Evolutionary conservation across 1,140 invertebrate species (phyloP).

Genomic region (Anthonomus grandis): DNA sequence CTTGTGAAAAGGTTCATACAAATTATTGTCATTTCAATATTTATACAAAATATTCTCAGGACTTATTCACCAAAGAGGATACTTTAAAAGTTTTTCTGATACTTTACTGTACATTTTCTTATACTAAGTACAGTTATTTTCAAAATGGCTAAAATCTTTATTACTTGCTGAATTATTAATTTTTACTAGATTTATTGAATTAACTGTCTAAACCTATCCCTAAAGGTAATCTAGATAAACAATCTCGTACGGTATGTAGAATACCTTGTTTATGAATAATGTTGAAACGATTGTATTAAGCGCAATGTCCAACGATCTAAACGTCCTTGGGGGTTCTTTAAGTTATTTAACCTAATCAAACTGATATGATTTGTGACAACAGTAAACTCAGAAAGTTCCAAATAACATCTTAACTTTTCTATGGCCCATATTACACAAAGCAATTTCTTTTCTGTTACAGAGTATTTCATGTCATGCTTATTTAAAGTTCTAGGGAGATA

Average conservation of each 20-base stretch:
- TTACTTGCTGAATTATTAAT: too few relatives aligned
- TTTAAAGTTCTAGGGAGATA: constrained; percentile 12
- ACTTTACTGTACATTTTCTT: too few relatives aligned
- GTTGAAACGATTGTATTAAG: constrained; percentile 44
- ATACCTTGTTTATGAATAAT: constrained; percentile 40
- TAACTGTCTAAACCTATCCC: too few relatives aligned
- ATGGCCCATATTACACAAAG: constrained; percentile 50
- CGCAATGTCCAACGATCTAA: constrained; percentile 47
- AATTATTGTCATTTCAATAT: too few relatives aligned
- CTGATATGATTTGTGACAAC: constrained; percentile 52
- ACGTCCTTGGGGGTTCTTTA: constrained; percentile 47
- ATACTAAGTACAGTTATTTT: too few relatives aligned
- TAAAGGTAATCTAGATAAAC: too few relatives aligned
- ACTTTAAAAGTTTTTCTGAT: too few relatives aligned
- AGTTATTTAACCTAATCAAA: constrained; percentile 48
- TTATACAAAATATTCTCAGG: too few relatives aligned
- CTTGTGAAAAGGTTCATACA: too few relatives aligned
- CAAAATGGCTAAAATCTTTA: too few relatives aligned
- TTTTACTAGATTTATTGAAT: too few relatives aligned
- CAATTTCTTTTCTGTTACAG: constrained; percentile 50
- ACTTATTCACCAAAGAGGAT: too few relatives aligned
- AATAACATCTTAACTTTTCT: constrained; percentile 46
- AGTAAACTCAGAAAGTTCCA: constrained; percentile 48
- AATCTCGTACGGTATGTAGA: constrained; percentile 34
- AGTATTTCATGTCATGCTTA: constrained; percentile 50